Evolutionary conservation across 1,140 invertebrate genomes (phyloP), one percentile per base, ranked within the genome.

Genomic region (Chrysoperla carnea): DNA sequence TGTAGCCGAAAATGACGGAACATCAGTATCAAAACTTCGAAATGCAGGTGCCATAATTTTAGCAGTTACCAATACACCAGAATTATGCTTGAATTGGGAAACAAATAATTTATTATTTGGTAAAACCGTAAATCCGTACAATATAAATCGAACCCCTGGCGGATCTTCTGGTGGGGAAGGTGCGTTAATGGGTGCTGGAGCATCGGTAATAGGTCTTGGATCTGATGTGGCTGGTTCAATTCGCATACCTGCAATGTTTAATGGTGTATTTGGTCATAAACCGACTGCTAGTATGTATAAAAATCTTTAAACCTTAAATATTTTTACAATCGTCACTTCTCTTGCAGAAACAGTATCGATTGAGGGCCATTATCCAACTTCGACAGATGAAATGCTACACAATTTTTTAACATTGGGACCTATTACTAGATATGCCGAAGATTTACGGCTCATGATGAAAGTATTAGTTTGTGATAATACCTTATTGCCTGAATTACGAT

Each of bases 171-270:
- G 81, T 2, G 81, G 80, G 6, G 81, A 84, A 61, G 80, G 62
- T 0, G 75, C 79, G 1, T 48, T 87, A 1, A 57, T 87, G 9
- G 75, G 74, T 4, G 58, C 76, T 36, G 85, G 73, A 11, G 84
- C 78, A 11, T 78, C 84, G 0, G 56, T 82, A 0, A 69, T 91
- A 38, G 86, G 88, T 28, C 62, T 95, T 29, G 85, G 85, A 7
- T 86, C 85, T 0, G 90, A 95, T 59, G 75, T 93, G 43, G 82
- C 76, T 8, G 78, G 90, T 8, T 91, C 86, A 9, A 83, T 94
- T 46, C 70, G 89, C 23, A 64, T 94, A 50, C 90, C 90, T 1
- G 71, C 81, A 8, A 69, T 82, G 31, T 90, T 84, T 54, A 85
- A 78, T 61, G 89, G 90, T 13, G 64, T 93, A 27, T 93, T 85